Evolutionary conservation across 2,888 invertebrate genomes (phyloP).

Genomic region (Protonemura montana): DNA sequence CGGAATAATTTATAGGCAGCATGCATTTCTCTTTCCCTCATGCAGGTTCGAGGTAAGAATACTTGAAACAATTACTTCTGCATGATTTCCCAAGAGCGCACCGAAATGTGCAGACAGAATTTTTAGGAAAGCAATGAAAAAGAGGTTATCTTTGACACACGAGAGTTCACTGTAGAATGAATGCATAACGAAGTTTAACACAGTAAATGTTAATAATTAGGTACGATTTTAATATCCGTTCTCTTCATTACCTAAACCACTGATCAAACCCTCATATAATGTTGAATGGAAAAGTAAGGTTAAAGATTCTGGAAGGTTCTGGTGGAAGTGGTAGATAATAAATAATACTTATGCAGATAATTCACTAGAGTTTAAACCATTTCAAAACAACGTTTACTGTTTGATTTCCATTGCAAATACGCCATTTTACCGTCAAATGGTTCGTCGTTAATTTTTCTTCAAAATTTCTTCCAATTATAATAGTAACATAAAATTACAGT

Average conservation of each 20-base stretch:
- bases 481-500: not conserved
- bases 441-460: too few relatives aligned
- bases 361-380: too few relatives aligned
- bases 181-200: not conserved
- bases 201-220: not conserved
- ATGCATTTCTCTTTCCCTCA: not conserved
- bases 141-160: not conserved
- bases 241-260: too few relatives aligned
- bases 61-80: not conserved
- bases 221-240: too few relatives aligned
- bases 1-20: not conserved
- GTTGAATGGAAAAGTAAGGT: too few relatives aligned
- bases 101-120: not conserved
- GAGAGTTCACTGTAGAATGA: not conserved
- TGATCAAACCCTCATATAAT: too few relatives aligned
- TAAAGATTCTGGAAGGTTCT: too few relatives aligned
- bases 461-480: not conserved
- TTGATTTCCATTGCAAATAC: too few relatives aligned
- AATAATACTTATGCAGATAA: too few relatives aligned
- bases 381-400: too few relatives aligned
- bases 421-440: too few relatives aligned
- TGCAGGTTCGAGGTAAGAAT: not conserved
- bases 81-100: not conserved
- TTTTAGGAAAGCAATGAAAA: not conserved
- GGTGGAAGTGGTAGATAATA: too few relatives aligned